Conservation (phyloP, 2,888 invertebrate genomes). For the Crepidodera aurea region DNA sequence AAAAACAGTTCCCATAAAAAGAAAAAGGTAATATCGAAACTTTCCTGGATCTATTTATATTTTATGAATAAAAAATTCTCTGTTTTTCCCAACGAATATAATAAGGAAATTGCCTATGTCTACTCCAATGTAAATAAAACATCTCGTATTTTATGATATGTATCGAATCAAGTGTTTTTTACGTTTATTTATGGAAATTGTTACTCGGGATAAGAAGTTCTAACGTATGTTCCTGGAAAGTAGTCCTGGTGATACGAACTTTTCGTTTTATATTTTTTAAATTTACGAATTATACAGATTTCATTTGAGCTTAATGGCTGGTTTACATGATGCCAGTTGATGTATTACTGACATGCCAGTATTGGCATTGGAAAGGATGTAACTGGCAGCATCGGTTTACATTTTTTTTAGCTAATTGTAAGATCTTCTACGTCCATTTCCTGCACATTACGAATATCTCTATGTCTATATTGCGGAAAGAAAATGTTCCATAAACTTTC, state of each 20-base stretch:
- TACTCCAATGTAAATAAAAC: conserved; percentile 5
- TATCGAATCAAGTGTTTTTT: conserved; percentile 43
- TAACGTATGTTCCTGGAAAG: conserved; percentile 37
- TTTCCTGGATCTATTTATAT: not conserved
- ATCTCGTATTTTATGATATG: conserved; percentile 43
- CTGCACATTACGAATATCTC: too few species aligned
- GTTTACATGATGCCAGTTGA: too few species aligned
- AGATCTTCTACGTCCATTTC: too few species aligned
- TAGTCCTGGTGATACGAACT: not conserved
- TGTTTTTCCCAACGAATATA: not conserved
- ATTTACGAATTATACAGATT: too few species aligned
- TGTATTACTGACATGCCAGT: too few species aligned
- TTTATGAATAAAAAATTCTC: conserved; percentile 1
- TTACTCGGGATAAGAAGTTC: conserved; percentile 31
- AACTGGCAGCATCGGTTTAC: too few species aligned
- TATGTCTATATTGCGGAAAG: too few species aligned
- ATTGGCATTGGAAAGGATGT: too few species aligned
- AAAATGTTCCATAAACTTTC: too few species aligned
- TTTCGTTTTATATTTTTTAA: too few species aligned
- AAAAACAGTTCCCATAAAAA: conserved; percentile 4
- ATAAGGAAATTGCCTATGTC: conserved; percentile 1
- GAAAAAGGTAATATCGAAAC: not conserved
- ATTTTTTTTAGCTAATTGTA: too few species aligned
- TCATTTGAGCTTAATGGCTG: too few species aligned
- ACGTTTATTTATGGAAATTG: conserved; percentile 46